Conservation (phyloP, 2,888 invertebrate species). For the Cheilosia vulpina region DNA sequence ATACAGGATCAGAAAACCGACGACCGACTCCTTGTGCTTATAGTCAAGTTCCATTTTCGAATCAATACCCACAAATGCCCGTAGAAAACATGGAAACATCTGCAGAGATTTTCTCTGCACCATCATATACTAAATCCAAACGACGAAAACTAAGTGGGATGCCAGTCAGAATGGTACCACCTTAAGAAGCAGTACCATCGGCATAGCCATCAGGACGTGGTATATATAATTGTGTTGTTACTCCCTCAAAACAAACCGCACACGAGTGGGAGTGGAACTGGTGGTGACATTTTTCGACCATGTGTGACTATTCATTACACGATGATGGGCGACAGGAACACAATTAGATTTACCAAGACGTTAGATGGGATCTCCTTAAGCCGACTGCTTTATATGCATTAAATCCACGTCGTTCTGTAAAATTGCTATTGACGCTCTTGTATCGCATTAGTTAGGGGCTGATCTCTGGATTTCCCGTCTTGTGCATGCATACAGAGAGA, state of each 20-base stretch:
- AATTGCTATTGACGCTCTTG: slow-evolving; percentile 60
- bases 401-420: slow-evolving; percentile 62
- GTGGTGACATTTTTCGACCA: slow-evolving; percentile 63
- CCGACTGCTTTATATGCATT: slow-evolving; percentile 65
- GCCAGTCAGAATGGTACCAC: background rate
- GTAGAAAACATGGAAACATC: slow-evolving; percentile 49
- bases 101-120: slow-evolving; percentile 47
- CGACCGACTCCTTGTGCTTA: slow-evolving; percentile 44
- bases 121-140: slow-evolving; percentile 15
- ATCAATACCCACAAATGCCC: slow-evolving; percentile 67
- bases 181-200: slow-evolving; percentile 32
- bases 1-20: slow-evolving; percentile 63
- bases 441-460: slow-evolving; percentile 58
- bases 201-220: background rate
- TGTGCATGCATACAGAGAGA: background rate
- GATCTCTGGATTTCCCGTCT: slow-evolving; percentile 62
- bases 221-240: slow-evolving; percentile 8
- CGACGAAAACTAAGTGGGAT: slow-evolving; percentile 30
- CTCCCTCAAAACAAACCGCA: slow-evolving; percentile 38
- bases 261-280: slow-evolving; percentile 18
- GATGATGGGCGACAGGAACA: slow-evolving; percentile 71
- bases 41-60: slow-evolving; percentile 58
- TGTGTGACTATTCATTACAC: slow-evolving; percentile 71
- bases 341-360: slow-evolving; percentile 68
- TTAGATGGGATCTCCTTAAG: slow-evolving; percentile 64